Conservation (phyloP, 2,888 invertebrate genomes). For the Caenorhabditis becei region DNA sequence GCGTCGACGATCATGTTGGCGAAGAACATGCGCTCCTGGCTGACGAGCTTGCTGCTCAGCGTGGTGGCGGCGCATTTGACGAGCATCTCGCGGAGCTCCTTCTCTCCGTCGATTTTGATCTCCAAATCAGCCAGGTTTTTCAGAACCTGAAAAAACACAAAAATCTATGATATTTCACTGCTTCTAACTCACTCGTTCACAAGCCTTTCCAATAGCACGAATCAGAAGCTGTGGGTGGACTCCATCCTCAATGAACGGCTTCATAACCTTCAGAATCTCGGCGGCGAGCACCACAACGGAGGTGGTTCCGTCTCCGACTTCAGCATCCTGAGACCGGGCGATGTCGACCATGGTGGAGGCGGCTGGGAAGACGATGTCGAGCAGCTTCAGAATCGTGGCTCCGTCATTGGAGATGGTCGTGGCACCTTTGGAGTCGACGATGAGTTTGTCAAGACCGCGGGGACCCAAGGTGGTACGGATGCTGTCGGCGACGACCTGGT, state of each 20-base stretch:
- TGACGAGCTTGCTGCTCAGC: conserved; percentile 93
- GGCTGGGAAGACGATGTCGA: conserved; percentile 98
- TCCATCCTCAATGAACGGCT: conserved; percentile 96
- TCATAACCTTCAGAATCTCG: conserved; percentile 94
- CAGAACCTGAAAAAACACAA: conserved; percentile 84
- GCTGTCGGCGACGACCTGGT: conserved; percentile 89
- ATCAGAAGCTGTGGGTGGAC: conserved; percentile 94
- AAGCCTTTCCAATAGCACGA: conserved; percentile 90
- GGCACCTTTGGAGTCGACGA: conserved; percentile 90
- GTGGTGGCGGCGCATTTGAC: conserved; percentile 94
- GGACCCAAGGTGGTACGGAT: conserved; percentile 98
- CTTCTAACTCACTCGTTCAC: conserved; percentile 84
- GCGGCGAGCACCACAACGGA: conserved; percentile 93
- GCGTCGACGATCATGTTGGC: conserved; percentile 98
- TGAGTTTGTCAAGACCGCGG: conserved; percentile 98
- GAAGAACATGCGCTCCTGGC: conserved; percentile 96
- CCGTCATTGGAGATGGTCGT: conserved; percentile 99
- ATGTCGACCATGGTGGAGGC: conserved; percentile 98
- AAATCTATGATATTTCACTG: too few species aligned
- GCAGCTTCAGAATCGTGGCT: conserved; percentile 97
- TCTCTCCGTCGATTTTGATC: conserved; percentile 84
- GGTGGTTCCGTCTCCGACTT: conserved; percentile 96
- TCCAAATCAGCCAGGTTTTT: conserved; percentile 90
- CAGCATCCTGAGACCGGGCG: conserved; percentile 91
- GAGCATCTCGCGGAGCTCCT: conserved; percentile 83